phyloP scores from a whole-genome alignment of 2,888 invertebrate genomes.

The Tortricodes alternella region DNA sequence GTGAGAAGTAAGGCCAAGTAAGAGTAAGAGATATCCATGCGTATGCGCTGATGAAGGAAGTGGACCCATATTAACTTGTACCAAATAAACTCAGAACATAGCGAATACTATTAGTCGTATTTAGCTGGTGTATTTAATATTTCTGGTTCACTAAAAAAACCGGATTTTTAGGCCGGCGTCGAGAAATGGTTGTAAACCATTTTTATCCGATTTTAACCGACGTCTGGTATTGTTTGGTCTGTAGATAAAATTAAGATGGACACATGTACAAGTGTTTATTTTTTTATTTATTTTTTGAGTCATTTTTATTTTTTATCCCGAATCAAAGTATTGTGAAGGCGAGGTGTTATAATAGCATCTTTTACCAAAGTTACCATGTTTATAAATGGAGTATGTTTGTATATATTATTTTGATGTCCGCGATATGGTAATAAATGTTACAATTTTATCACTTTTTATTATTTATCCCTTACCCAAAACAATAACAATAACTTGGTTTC shows the following conservation, averaged over 20 bases:
- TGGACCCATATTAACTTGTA: too few species aligned
- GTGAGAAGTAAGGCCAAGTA: too few species aligned
- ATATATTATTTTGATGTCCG: slow-evolving; percentile 27
- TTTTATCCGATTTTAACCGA: background rate
- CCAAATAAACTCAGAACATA: too few species aligned
- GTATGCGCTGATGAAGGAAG: too few species aligned
- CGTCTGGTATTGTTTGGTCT: background rate
- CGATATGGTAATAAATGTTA: slow-evolving; percentile 29
- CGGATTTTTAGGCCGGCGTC: background rate
- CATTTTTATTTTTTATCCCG: background rate
- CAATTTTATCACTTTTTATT: slow-evolving; percentile 2
- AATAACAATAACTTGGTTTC: background rate
- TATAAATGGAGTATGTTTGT: slow-evolving; percentile 23
- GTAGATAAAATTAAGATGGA: too few species aligned
- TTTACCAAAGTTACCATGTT: slow-evolving; percentile 34
- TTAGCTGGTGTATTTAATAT: background rate
- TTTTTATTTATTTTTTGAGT: too few species aligned
- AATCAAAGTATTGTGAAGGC: slow-evolving; percentile 12
- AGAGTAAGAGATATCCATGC: too few species aligned
- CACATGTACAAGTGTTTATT: too few species aligned
- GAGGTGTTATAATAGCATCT: slow-evolving; percentile 19
- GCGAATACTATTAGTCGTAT: too few species aligned
- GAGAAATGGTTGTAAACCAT: background rate
- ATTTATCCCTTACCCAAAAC: slow-evolving; percentile 2
- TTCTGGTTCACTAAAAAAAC: background rate